Conservation (phyloP, 2,888 invertebrate genomes). For the Eucriotettix oculatus region DNA sequence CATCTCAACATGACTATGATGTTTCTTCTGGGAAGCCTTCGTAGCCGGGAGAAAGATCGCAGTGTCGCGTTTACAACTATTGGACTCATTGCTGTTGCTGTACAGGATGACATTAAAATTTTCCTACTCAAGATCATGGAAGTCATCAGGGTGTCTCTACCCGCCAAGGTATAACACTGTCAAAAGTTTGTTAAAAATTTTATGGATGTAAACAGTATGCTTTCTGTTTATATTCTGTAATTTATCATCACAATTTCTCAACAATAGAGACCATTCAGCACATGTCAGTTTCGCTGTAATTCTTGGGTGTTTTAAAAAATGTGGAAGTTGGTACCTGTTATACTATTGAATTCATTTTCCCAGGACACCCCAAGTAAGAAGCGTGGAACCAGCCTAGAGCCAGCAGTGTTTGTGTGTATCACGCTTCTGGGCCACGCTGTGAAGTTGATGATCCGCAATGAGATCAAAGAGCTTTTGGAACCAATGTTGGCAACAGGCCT, state of each 20-base stretch:
- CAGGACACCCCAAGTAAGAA: slow-evolving; percentile 64
- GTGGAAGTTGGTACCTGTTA: too few relatives aligned
- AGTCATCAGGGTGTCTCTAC: slow-evolving; percentile 56
- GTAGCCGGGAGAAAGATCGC: slow-evolving; percentile 69
- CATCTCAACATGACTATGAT: slow-evolving; percentile 59
- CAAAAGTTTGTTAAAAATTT: neutral
- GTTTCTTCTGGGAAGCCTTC: slow-evolving; percentile 58
- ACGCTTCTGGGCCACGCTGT: slow-evolving; percentile 81
- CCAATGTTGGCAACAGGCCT: slow-evolving; percentile 86
- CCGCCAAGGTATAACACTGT: slow-evolving; percentile 30
- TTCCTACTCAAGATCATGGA: slow-evolving; percentile 77
- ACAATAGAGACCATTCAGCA: too few relatives aligned
- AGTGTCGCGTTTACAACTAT: slow-evolving; percentile 79
- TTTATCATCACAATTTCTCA: neutral
- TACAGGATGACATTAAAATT: slow-evolving; percentile 61
- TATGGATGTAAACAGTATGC: neutral
- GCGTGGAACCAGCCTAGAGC: slow-evolving; percentile 49
- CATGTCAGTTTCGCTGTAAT: too few relatives aligned
- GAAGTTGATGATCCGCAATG: slow-evolving; percentile 54
- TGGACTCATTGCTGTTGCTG: slow-evolving; percentile 79
- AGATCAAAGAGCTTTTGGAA: slow-evolving; percentile 71
- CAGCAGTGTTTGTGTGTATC: slow-evolving; percentile 84
- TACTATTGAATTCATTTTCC: neutral
- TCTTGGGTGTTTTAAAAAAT: too few relatives aligned
- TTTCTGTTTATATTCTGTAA: neutral